A percentile compares a stretch with the other conserved stretches of the same genome.
Conservation (phyloP, 2,113 vertebrate genomes). For the Salminus brasiliensis region DNA sequence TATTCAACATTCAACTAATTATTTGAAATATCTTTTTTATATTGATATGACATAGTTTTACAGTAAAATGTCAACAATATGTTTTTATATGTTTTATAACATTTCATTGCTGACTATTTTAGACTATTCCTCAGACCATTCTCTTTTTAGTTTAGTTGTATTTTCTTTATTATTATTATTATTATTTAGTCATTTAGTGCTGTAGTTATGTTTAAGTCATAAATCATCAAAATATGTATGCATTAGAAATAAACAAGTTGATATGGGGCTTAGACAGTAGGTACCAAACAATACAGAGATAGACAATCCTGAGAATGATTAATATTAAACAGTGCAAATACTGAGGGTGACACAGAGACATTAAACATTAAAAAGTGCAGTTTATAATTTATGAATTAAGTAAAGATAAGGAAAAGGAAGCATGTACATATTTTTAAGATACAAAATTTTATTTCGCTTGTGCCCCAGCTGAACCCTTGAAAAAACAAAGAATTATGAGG, state of each 20-base stretch:
- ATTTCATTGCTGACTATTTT: too few relatives aligned
- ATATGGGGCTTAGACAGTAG: not conserved
- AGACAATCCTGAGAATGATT: not conserved
- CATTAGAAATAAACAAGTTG: not conserved
- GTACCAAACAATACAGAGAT: not conserved
- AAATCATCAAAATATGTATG: not conserved
- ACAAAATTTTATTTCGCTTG: not conserved
- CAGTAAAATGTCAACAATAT: too few relatives aligned
- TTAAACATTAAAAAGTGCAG: not conserved
- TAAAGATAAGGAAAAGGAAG: not conserved
- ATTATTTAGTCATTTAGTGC: too few relatives aligned
- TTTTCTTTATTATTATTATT: too few relatives aligned
- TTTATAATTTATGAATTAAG: not conserved
- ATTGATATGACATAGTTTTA: too few relatives aligned
- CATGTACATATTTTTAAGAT: not conserved
- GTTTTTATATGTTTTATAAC: too few relatives aligned
- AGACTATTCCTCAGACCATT: too few relatives aligned
- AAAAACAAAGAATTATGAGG: not conserved
- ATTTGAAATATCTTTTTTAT: too few relatives aligned
- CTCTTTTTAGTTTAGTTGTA: not conserved
- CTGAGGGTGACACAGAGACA: not conserved
- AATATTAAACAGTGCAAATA: not conserved
- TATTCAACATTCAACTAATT: too few relatives aligned
- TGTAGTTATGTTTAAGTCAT: too few relatives aligned
- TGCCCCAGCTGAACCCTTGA: not conserved